Evolutionary conservation across 2,797 vertebrate genomes (phyloP).

Genomic region (Benthosema pterotum): DNA sequence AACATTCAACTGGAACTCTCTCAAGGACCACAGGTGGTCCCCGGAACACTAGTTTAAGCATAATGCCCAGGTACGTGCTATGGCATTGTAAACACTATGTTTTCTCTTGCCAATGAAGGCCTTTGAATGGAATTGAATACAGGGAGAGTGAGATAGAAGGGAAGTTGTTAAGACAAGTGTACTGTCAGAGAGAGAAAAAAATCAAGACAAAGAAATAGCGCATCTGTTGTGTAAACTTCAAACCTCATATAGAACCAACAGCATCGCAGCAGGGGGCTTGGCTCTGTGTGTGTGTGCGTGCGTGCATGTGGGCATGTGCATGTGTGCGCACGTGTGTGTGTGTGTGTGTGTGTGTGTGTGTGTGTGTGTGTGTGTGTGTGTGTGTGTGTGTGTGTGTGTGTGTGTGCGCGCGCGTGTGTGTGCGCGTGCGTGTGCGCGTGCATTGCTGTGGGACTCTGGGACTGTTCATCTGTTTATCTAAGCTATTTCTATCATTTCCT

Average conservation of each 20-base stretch:
- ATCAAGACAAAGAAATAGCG: neutral
- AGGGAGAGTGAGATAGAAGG: conserved; percentile 13
- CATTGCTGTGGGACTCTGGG: conserved; percentile 41
- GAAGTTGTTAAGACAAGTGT: conserved; percentile 32
- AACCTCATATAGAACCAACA: neutral
- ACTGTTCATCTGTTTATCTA: neutral
- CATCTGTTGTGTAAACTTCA: no score
- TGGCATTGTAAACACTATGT: no score
- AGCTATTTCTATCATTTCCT: neutral
- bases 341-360: neutral
- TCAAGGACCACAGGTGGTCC: no score
- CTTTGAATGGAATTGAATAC: no score
- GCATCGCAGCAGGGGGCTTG: neutral
- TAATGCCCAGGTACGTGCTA: no score
- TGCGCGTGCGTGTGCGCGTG: conserved; percentile 52
- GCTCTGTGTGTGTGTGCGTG: neutral
- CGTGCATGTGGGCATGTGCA: neutral
- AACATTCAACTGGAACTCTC: no score
- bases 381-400: conserved; percentile 31
- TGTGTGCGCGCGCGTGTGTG: conserved; percentile 24
- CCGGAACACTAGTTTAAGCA: no score
- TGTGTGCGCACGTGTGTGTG: conserved; percentile 4
- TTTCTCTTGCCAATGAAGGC: no score
- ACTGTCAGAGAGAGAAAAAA: conserved; percentile 11
- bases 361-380: conserved; percentile 16